These are phyloP conservation scores for Hyperoplus lanceolatus DNA, from an alignment of 2,797 vertebrate genomes.

Conservation along the genomic window DNA sequence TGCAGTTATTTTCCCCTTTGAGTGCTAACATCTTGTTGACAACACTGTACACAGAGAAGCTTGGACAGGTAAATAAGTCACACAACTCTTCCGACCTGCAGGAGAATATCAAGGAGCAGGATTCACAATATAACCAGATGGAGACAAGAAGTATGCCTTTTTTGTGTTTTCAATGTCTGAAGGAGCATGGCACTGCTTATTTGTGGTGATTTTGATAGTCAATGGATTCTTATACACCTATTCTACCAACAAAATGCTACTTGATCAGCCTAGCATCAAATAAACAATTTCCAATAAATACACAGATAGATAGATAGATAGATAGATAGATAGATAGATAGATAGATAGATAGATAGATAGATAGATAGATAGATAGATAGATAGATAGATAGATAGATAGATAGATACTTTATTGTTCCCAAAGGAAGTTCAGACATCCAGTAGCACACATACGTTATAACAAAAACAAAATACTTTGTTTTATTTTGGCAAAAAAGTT, in stretches of 20 bases:
- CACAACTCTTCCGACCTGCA: slow-evolving; percentile 61
- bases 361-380: no score
- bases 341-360: no score
- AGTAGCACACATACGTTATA: no score
- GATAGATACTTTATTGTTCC: no score
- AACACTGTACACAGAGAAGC: slow-evolving; percentile 75
- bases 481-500: slow-evolving; percentile 39
- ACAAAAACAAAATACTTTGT: no score
- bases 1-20: slow-evolving; percentile 88
- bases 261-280: background rate
- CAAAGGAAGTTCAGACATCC: no score
- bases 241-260: background rate
- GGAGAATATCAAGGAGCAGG: slow-evolving; percentile 42
- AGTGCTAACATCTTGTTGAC: slow-evolving; percentile 87
- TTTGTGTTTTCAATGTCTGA: background rate
- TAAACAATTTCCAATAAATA: background rate
- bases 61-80: slow-evolving; percentile 83
- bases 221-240: background rate
- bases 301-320: background rate
- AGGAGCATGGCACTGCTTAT: background rate
- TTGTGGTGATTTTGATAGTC: background rate
- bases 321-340: no score
- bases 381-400: no score
- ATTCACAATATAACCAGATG: background rate
- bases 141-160: background rate